phyloP scores from a whole-genome alignment of 1,140 invertebrate species.

The Daktulosphaira vitifoliae region DNA sequence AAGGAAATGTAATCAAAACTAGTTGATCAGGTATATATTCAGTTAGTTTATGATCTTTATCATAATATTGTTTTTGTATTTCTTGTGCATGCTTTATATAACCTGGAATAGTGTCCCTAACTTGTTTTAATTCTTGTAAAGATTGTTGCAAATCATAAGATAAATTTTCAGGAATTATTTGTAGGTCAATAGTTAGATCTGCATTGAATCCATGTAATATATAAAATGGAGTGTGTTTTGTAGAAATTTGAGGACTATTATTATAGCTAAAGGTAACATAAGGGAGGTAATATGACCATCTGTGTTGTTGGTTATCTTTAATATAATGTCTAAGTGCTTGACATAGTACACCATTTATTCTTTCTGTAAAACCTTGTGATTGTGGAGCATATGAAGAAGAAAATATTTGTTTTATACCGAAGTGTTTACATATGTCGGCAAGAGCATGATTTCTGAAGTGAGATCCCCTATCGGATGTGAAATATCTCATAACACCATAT shows the following conservation, averaged over 20 bases:
- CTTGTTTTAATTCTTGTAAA: not conserved
- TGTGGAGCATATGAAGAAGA: not conserved
- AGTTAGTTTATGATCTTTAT: not conserved
- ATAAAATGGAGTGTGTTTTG: not conserved
- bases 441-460: constrained; percentile 8
- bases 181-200: not conserved
- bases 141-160: not conserved
- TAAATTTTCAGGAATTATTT: constrained; percentile 8
- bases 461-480: constrained; percentile 4
- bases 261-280: constrained; percentile 8
- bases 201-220: not conserved
- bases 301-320: constrained; percentile 6
- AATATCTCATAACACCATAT: not conserved
- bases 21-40: not conserved
- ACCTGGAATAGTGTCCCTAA: not conserved
- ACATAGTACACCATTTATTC: constrained; percentile 4
- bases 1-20: not conserved
- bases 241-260: not conserved
- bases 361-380: constrained; percentile 10
- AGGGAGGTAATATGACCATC: constrained; percentile 2
- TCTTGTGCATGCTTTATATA: constrained; percentile 2
- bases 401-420: constrained; percentile 9
- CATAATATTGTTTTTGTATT: not conserved
- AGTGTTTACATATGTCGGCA: not conserved
- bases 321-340: constrained; percentile 8